Evolutionary conservation across 2,888 invertebrate species (phyloP), one percentile per base, ranked within the genome.

Genomic region (Amblyteles armatorius): DNA sequence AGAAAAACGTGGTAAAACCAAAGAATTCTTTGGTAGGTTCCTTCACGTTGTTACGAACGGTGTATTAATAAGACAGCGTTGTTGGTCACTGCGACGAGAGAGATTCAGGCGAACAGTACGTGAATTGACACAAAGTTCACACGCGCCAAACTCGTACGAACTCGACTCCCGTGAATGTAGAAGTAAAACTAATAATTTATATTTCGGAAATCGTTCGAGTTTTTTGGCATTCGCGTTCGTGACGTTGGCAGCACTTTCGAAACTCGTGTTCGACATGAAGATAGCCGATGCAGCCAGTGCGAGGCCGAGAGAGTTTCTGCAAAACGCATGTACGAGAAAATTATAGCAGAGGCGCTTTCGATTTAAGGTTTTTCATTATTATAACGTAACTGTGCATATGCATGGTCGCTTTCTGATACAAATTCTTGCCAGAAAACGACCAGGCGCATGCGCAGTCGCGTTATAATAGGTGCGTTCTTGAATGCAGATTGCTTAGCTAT

Each of bases 261-360:
- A 52, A 55, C 11, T 4, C 2, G 52, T 52, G 19, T 26, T 9
- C 22, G 26, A 3, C 11, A 11, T 26, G 57, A 57, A 57, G 22
- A 4, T 26, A 26, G 57, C 13, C 57, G 57, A 26, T 13, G 57
- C 57, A 29, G 57, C 3, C n/a, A 52, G 7, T 52, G 19, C 57
- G 26, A 57, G 57, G 57, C 13, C 26, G 57, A 19, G 57, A 57
- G 22, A 11, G 9, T 48, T 57, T 71, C 57, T 73, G 22, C 50
- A 69, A 81, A 76, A 82, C 88, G 89, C 90, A 90, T 88, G 88
- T 88, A 87, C 76, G 74, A 76, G 71, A 84, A 87, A 87, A 88
- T 88, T 90, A 92, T 92, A 91, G 92, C 92, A 91, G 90, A 33
- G 7, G 6, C 33, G 33, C 33, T 33, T 33, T 33, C 33, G 33